These are phyloP conservation scores for Druceiella hillmani DNA, from an alignment of 2,888 invertebrate species.

Conservation along the genomic window DNA sequence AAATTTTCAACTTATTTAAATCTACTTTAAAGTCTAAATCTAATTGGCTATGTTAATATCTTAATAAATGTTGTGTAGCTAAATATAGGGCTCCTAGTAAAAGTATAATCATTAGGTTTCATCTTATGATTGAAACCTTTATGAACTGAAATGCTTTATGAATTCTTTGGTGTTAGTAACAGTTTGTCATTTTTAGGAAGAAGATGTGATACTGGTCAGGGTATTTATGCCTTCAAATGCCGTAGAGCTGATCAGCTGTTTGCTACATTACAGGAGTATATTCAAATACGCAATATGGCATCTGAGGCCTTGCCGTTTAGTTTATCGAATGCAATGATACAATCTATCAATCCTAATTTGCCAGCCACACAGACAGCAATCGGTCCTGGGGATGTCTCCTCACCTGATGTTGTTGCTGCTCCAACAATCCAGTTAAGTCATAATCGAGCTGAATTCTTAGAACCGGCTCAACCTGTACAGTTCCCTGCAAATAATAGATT, in stretches of 20 bases:
- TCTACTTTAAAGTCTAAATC: too few relatives aligned
- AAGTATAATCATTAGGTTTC: too few relatives aligned
- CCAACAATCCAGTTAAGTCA: slow-evolving; percentile 34
- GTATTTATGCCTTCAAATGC: slow-evolving; percentile 92
- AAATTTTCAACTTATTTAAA: too few relatives aligned
- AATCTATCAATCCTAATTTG: background rate
- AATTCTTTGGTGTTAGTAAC: too few relatives aligned
- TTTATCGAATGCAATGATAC: slow-evolving; percentile 19
- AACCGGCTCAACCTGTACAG: slow-evolving; percentile 19
- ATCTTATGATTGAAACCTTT: too few relatives aligned
- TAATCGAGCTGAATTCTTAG: slow-evolving; percentile 18
- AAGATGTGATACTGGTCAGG: slow-evolving; percentile 85
- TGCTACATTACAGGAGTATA: slow-evolving; percentile 78
- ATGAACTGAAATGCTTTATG: too few relatives aligned
- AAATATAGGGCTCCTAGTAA: too few relatives aligned
- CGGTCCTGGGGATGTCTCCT: slow-evolving; percentile 40
- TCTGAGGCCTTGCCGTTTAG: slow-evolving; percentile 39
- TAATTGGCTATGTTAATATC: too few relatives aligned
- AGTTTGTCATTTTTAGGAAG: slow-evolving; percentile 46
- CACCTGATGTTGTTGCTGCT: slow-evolving; percentile 42
- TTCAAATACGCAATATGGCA: slow-evolving; percentile 59
- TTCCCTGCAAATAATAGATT: slow-evolving; percentile 11
- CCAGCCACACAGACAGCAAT: too few relatives aligned
- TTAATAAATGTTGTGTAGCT: too few relatives aligned
- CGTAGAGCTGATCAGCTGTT: slow-evolving; percentile 82